Conservation (phyloP, 2,797 vertebrate genomes). For the Sebastes diploproa region DNA sequence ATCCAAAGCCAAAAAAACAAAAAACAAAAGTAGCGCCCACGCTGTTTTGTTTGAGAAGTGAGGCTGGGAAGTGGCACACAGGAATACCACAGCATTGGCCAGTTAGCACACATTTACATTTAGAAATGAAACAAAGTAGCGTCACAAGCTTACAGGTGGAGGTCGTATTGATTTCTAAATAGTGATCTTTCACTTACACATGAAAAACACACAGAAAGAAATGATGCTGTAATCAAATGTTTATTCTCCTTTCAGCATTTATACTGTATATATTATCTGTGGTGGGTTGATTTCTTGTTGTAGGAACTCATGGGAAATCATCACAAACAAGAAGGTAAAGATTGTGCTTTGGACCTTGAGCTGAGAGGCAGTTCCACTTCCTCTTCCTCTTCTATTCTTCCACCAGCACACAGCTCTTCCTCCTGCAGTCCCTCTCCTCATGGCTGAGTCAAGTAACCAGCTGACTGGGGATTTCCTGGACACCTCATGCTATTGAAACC, state of each 20-base stretch:
- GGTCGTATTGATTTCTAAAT: not conserved
- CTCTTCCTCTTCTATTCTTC: slow-evolving; percentile 62
- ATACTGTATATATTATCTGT: not conserved
- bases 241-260: not conserved
- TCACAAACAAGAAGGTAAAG: not conserved
- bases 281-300: not conserved
- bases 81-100: not conserved
- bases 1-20: slow-evolving; percentile 1
- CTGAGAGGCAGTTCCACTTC: slow-evolving; percentile 58
- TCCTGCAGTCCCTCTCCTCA: slow-evolving; percentile 7
- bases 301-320: not conserved
- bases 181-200: not conserved
- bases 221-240: not conserved
- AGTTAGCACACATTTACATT: not conserved
- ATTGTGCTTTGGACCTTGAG: not conserved
- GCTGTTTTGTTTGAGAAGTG: not conserved
- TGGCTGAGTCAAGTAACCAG: slow-evolving; percentile 55
- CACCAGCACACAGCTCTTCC: slow-evolving; percentile 25
- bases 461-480: slow-evolving; percentile 67
- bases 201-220: not conserved
- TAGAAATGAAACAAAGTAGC: not conserved
- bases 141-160: not conserved
- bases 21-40: slow-evolving; percentile 16
- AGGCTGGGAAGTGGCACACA: not conserved
- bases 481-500: slow-evolving; percentile 31